Evolutionary conservation across 2,113 vertebrate species (phyloP).

Genomic region (Chaenogobius annularis): DNA sequence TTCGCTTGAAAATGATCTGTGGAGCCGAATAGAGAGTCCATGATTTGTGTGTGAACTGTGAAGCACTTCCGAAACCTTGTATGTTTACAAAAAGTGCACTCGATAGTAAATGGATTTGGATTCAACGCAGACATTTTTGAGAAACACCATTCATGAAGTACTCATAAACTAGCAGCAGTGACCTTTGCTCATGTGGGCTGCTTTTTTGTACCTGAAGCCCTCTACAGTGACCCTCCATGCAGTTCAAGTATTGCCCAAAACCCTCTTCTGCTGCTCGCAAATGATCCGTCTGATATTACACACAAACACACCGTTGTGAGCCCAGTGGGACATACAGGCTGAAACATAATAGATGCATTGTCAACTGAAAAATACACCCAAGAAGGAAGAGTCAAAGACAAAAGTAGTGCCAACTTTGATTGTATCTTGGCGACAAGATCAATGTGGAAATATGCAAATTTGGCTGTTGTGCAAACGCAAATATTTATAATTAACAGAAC

Average conservation of each 20-base stretch:
- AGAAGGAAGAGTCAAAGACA: neutral
- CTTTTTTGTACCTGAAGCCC: neutral
- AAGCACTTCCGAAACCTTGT: no score
- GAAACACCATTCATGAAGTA: no score
- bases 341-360: neutral
- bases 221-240: neutral
- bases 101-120: no score
- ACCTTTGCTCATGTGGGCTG: neutral
- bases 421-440: neutral
- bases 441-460: slow-evolving; percentile 2
- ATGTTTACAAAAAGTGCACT: no score
- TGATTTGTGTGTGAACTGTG: no score
- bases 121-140: no score
- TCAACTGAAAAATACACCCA: neutral
- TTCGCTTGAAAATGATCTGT: no score
- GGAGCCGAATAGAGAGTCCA: no score
- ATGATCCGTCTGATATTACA: slow-evolving; percentile 4
- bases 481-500: slow-evolving; percentile 26
- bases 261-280: neutral
- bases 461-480: neutral
- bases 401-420: neutral
- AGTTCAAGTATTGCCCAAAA: slow-evolving; percentile 5
- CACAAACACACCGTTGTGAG: neutral
- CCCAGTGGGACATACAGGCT: neutral
- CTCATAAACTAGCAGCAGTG: neutral